Conservation (phyloP, 2,797 vertebrate species). For the Chiroxiphia lanceolata region DNA sequence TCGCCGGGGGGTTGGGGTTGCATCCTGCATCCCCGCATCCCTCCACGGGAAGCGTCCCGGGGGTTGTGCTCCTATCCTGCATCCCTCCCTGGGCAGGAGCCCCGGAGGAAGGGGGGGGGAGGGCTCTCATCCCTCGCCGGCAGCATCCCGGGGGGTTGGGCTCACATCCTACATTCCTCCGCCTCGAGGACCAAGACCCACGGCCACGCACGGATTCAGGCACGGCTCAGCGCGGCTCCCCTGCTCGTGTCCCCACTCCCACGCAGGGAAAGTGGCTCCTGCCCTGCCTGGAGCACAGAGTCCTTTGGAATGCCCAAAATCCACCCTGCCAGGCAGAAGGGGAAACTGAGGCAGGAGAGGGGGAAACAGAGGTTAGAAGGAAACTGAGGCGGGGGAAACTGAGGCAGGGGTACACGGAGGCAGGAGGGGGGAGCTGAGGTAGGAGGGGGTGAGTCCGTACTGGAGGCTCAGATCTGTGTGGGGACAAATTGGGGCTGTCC, state of each 20-base stretch:
- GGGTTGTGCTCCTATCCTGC: neutral
- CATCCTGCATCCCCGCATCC: neutral
- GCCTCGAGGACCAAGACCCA: neutral
- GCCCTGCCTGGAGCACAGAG: neutral
- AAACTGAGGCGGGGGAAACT: neutral
- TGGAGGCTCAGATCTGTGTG: rapidly evolving
- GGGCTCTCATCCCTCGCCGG: neutral
- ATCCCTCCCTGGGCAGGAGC: neutral
- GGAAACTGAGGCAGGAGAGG: neutral
- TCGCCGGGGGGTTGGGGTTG: neutral
- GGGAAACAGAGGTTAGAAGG: neutral
- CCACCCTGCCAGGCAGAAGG: neutral
- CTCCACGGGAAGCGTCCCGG: neutral
- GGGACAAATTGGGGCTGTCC: neutral
- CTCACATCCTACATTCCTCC: neutral
- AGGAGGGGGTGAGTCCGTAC: neutral
- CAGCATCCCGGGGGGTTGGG: neutral
- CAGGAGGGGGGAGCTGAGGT: neutral
- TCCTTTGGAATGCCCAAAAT: neutral
- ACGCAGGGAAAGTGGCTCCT: neutral
- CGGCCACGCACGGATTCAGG: neutral
- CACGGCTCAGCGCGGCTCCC: neutral
- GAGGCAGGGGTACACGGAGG: neutral
- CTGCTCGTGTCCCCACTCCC: neutral
- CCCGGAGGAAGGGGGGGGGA: neutral